Evolutionary conservation across 1,140 invertebrate species (phyloP).

Genomic region (Papilio machaon): DNA sequence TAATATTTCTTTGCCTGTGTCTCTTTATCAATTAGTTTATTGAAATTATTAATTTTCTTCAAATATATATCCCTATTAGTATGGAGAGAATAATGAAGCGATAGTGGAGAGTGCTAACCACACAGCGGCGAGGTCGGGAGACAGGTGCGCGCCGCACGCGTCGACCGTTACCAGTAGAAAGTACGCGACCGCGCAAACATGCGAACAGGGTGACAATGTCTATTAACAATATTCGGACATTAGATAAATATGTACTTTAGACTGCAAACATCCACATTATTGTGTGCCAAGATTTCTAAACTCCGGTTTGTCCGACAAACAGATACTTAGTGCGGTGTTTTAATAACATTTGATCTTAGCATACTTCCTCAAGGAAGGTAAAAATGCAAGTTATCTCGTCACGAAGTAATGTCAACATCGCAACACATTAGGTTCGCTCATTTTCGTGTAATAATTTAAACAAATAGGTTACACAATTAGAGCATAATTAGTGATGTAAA

Average conservation of each 20-base stretch:
- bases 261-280: no score
- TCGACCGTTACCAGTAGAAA: slow-evolving; percentile 80
- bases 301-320: no score
- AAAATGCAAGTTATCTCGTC: no score
- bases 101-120: slow-evolving; percentile 58
- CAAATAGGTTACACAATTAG: no score
- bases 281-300: no score
- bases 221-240: neutral
- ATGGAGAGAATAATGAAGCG: slow-evolving; percentile 54
- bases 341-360: no score
- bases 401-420: no score
- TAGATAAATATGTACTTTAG: neutral
- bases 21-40: neutral
- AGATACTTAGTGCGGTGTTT: no score
- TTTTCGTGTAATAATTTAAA: no score
- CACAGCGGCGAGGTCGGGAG: slow-evolving; percentile 62
- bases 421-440: no score
- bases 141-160: slow-evolving; percentile 78
- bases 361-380: no score
- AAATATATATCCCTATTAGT: slow-evolving; percentile 10
- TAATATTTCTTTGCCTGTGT: neutral
- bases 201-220: slow-evolving; percentile 62
- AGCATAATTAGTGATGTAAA: no score
- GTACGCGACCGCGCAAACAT: slow-evolving; percentile 77
- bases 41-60: slow-evolving; percentile 2